phyloP scores from a whole-genome alignment of 2,888 invertebrate species.

The Orchestes rusci region DNA sequence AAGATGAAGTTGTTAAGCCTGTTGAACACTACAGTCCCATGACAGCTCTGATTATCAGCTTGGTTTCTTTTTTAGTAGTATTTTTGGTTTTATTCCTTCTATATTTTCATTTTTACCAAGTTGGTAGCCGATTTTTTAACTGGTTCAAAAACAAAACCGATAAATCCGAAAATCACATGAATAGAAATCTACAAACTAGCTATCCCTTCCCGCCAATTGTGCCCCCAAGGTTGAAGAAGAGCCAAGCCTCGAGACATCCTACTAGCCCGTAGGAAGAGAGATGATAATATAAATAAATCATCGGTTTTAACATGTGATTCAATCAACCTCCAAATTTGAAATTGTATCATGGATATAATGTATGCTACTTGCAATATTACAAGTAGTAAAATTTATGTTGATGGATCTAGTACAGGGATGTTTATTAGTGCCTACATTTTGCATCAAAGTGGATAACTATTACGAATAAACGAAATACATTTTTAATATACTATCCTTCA shows the following conservation, averaged over 20 bases:
- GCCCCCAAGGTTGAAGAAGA: conserved; percentile 36
- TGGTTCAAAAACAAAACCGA: conserved; percentile 42
- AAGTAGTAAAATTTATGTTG: too few species aligned
- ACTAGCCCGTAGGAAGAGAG: too few species aligned
- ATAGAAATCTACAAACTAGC: conserved; percentile 16
- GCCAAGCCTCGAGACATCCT: conserved; percentile 19
- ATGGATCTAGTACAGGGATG: too few species aligned
- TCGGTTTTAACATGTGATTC: too few species aligned
- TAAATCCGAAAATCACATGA: conserved; percentile 18
- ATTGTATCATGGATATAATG: too few species aligned
- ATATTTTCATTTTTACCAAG: conserved; percentile 71
- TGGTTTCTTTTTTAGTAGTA: conserved; percentile 59
- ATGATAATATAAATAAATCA: too few species aligned
- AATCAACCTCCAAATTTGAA: too few species aligned
- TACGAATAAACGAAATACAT: too few species aligned
- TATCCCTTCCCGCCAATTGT: conserved; percentile 34
- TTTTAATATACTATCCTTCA: too few species aligned
- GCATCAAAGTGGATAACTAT: too few species aligned
- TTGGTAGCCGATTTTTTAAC: conserved; percentile 59
- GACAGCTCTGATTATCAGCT: conserved; percentile 54
- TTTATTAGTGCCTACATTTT: too few species aligned
- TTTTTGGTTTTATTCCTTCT: conserved; percentile 58
- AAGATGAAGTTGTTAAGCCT: conserved; percentile 34
- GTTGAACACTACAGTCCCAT: conserved; percentile 44
- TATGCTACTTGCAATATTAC: too few species aligned